These are phyloP conservation scores for Otus sunia DNA, from an alignment of 2,113 vertebrate species.

Conservation along the genomic window DNA sequence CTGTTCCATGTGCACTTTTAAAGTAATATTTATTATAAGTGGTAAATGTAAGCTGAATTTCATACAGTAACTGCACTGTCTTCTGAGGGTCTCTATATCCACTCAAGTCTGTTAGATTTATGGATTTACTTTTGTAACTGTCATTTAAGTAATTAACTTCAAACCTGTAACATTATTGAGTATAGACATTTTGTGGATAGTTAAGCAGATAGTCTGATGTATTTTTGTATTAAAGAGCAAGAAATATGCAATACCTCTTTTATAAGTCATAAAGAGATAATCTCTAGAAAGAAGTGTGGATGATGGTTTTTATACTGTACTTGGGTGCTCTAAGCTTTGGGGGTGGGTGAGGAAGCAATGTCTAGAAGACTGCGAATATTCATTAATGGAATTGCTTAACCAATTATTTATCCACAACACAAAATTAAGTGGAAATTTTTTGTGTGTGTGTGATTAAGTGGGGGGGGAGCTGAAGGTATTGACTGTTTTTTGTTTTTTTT, in stretches of 20 bases:
- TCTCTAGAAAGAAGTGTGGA: neutral
- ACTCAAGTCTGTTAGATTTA: neutral
- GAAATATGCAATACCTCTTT: neutral
- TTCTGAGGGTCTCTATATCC: neutral
- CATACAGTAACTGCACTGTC: neutral
- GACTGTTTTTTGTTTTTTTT: neutral
- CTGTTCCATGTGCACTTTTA: fast-evolving
- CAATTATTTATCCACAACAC: neutral
- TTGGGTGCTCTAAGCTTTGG: neutral
- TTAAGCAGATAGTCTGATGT: neutral
- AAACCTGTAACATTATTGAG: neutral
- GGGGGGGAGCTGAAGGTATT: neutral
- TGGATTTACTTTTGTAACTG: neutral
- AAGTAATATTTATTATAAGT: fast-evolving
- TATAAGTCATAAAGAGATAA: neutral
- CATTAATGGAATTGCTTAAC: neutral
- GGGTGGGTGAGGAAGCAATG: neutral
- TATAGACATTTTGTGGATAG: neutral
- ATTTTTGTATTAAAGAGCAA: neutral
- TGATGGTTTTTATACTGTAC: neutral
- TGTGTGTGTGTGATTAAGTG: neutral
- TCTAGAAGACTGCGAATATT: neutral
- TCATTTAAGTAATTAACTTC: neutral
- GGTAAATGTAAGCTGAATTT: neutral
- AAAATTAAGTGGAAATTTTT: neutral